phyloP scores from a whole-genome alignment of 1,140 invertebrate species.

The Megalopta genalis region DNA sequence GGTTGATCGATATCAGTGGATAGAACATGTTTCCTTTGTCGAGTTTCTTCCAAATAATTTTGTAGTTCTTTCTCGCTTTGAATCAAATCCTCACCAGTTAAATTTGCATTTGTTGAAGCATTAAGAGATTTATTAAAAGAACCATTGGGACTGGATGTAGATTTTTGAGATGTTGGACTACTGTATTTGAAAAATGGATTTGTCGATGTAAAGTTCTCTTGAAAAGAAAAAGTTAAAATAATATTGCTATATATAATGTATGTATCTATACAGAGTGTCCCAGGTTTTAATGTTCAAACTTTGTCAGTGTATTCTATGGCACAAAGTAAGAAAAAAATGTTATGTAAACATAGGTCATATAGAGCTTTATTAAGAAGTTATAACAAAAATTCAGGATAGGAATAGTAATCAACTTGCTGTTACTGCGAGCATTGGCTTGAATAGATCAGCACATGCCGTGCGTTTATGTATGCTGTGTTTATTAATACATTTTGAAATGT shows the following conservation, averaged over 20 bases:
- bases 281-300: no score
- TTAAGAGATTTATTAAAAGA: conserved; percentile 70
- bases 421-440: no score
- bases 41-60: conserved; percentile 71
- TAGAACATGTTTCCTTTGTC: conserved; percentile 66
- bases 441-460: no score
- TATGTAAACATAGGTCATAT: no score
- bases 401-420: no score
- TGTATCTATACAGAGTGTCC: neutral
- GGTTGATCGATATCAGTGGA: conserved; percentile 72
- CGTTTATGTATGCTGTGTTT: no score
- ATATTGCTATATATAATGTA: conserved; percentile 14
- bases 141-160: conserved; percentile 64
- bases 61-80: conserved; percentile 70
- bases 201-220: conserved; percentile 68
- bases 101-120: conserved; percentile 65
- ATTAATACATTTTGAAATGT: no score
- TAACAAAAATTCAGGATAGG: no score
- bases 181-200: conserved; percentile 69
- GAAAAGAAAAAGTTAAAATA: conserved; percentile 22
- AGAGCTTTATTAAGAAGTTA: no score
- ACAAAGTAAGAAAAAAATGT: no score
- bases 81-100: conserved; percentile 72
- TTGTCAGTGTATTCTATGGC: no score
- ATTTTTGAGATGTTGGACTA: conserved; percentile 60